phyloP scores from a whole-genome alignment of 2,797 vertebrate genomes.

The Hirundo rustica region DNA sequence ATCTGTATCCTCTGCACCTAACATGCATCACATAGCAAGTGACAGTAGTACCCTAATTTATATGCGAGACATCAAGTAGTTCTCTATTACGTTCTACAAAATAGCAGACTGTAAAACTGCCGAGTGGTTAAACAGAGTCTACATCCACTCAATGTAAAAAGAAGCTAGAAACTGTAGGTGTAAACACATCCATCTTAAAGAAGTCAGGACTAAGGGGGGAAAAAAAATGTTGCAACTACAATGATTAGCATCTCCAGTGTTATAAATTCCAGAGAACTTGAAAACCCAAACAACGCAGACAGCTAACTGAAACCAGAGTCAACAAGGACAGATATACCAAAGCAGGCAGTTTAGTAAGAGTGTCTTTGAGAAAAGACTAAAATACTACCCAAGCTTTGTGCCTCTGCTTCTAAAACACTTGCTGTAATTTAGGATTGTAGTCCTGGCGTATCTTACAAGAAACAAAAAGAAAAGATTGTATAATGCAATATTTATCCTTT shows the following conservation, averaged over 20 bases:
- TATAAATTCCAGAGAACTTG: neutral
- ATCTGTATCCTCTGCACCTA: neutral
- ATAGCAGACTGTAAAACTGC: neutral
- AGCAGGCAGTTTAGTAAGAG: neutral
- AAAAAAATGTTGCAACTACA: neutral
- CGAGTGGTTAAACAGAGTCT: neutral
- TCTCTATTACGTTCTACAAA: neutral
- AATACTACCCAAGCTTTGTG: neutral
- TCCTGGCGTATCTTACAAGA: neutral
- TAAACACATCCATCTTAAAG: neutral
- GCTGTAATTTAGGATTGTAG: neutral
- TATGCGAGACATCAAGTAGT: neutral
- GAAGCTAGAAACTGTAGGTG: neutral
- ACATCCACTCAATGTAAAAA: neutral
- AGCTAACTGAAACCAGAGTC: neutral
- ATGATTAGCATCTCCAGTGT: neutral
- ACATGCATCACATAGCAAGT: neutral
- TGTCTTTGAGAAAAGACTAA: neutral
- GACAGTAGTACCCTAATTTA: neutral
- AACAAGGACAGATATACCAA: neutral
- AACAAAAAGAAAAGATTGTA: neutral
- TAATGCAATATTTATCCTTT: neutral
- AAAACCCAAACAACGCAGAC: neutral
- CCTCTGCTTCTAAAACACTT: neutral
- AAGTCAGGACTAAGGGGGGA: neutral